phyloP scores from a whole-genome alignment of 2,797 vertebrate genomes.

The Lycodopsis pacificus region DNA sequence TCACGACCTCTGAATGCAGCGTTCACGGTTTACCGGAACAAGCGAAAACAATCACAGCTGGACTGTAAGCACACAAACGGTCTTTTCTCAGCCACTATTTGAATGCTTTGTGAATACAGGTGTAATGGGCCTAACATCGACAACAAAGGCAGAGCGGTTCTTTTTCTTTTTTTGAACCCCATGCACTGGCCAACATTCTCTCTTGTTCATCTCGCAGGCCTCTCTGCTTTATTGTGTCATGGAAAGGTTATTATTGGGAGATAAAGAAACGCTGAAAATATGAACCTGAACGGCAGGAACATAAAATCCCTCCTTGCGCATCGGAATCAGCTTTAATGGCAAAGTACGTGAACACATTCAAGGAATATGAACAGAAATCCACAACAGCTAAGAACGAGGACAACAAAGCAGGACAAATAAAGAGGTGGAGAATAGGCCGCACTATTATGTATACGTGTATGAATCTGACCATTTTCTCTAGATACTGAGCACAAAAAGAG shows the following conservation, averaged over 20 bases:
- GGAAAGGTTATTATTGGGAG: not conserved
- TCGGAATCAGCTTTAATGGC: too few species aligned
- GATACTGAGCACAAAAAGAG: constrained; percentile 38
- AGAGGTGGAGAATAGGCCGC: not conserved
- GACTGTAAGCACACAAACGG: not conserved
- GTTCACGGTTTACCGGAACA: not conserved
- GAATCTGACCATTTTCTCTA: constrained; percentile 4
- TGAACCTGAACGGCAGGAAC: constrained; percentile 7
- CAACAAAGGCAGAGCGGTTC: not conserved
- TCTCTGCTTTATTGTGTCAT: not conserved
- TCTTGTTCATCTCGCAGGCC: not conserved
- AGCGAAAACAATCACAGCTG: constrained; percentile 8
- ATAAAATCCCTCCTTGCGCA: not conserved
- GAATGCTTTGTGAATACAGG: constrained; percentile 1
- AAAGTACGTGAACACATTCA: too few species aligned
- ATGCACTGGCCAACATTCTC: not conserved
- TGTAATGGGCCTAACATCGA: not conserved
- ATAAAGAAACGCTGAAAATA: constrained; percentile 17
- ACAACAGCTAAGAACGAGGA: not conserved
- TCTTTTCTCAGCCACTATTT: not conserved
- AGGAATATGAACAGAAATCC: not conserved
- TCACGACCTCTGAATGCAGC: constrained; percentile 20
- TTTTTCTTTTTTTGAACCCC: not conserved
- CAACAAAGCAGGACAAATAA: not conserved
- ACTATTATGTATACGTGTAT: not conserved